Base-by-base conservation (phyloP, 2,113 vertebrate genomes). In the Toxotes chatareus region DNA sequence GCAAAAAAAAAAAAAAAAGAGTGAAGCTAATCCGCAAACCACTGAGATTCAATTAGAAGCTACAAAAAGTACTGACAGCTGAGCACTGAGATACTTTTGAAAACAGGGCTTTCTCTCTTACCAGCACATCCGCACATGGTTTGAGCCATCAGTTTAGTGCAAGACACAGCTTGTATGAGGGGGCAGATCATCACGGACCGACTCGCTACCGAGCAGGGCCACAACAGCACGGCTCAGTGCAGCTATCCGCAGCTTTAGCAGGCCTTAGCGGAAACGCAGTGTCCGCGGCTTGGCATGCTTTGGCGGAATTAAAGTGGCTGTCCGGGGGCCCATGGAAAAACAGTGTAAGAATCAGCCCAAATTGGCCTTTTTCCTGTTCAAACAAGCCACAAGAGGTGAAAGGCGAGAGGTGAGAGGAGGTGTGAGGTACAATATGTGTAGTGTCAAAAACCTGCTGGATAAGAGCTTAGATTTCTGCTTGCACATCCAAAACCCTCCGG, bases 381-480 rank as follows among this genome's bases (percentile, higher is more conserved):
- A 63, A 76, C 36, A 65, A 17, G 51, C 46, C 44, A 0, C 16
- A 31, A 62, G 55, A 55, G 83, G 71, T 72, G 55, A 80, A 19
- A 55, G 67, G 49, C 51, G 53, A 62, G 62, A 55, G 83, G 71
- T 72, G 61, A 80, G 31, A 55, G 73, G 49, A 69, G 79, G 77
- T 56, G 67, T n/a, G 67, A 68, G 73, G 63, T 36, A 9, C 27
- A 40, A 44, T 40, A 61, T 61, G 53, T 23, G 21, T 32, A 32
- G 14, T 17, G 17, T 38, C 36, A 59, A 19, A 71, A 66, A 49
- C 11, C 31, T 32, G 31, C 62, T 44, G 68, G 62, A n/a, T 16
- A 3, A 51, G 2, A 62, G 62, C 13, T 71, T 10, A 47, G n/a
- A 56, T 46, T 44, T 64, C 77, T 71, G 21, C 53, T 7, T 6